Percentiles rank a stretch among this genome's conserved stretches.
Conservation (phyloP, 1,140 invertebrate species). For the Caenorhabditis inopinata region DNA sequence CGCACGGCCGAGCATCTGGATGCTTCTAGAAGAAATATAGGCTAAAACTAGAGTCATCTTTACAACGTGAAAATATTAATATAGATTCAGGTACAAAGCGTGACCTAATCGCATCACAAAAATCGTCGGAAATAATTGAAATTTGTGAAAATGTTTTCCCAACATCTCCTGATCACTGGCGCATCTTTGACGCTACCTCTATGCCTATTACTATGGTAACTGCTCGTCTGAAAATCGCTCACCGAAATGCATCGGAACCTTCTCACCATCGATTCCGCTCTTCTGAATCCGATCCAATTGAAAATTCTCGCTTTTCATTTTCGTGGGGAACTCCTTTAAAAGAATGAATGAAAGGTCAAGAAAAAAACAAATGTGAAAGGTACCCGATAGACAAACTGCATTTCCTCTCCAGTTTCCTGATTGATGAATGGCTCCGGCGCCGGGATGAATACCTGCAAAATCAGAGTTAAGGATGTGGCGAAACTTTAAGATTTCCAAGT, state of each 20-base stretch:
- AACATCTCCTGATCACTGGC: no score
- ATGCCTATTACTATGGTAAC: no score
- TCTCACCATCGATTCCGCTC: conserved; percentile 57
- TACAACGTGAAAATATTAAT: no score
- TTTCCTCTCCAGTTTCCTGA: conserved; percentile 53
- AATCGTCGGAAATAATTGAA: no score
- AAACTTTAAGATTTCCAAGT: not conserved
- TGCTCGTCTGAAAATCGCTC: not conserved
- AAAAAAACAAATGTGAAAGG: no score
- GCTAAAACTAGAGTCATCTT: no score
- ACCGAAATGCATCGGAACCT: conserved; percentile 42
- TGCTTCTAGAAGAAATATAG: conserved; percentile 68
- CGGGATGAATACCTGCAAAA: conserved; percentile 80
- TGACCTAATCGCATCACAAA: no score
- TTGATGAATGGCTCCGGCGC: conserved; percentile 78
- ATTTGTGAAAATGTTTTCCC: no score
- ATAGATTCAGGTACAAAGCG: no score
- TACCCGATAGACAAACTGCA: conserved; percentile 32
- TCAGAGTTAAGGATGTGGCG: not conserved
- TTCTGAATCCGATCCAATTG: conserved; percentile 63
- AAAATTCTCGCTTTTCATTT: conserved; percentile 57
- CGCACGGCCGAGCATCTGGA: conserved; percentile 68
- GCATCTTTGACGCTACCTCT: no score
- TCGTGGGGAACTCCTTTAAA: conserved; percentile 57
- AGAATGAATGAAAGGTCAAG: no score